Evolutionary conservation across 2,797 vertebrate species (phyloP), one percentile per base, ranked within the genome.

Genomic region (Gallirallus australis): DNA sequence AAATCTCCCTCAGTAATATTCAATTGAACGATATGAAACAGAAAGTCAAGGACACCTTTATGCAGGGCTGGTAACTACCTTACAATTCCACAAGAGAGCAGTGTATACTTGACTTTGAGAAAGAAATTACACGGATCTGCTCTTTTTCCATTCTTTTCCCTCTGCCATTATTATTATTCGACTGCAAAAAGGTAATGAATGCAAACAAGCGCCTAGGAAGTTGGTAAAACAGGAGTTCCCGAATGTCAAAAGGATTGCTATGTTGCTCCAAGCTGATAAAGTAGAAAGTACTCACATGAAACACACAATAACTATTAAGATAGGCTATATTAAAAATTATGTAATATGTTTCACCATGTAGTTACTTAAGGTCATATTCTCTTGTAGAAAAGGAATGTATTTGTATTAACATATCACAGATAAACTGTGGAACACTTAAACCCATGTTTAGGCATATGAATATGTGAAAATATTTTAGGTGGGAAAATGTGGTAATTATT

Each of bases 41-140:
- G 33, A 65, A 94, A 84, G 39, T 7, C 54, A 70, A 77, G 35
- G n/a, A 61, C 24, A 48, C 14, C 13, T 63, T 91, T 35, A 40
- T 7, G 21, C 15, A 40, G 28, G 9, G 33, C 40, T 24, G 65
- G 88, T 65, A 90, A 70, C 57, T 82, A 71, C 61, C 12, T 0
- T 0, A 15, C 12, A 11, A 10, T 20, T 91, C 97, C 98, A 98
- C 96, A 91, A 97, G 98, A 97, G 97, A 78, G 96, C 92, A 98
- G 97, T 48, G 96, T 82, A 91, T 31, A 76, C 95, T 82, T 77
- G 91, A 17, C 70, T 97, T 97, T 97, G 70, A 94, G 75, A 63
- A 76, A 60, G 52, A 45, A 70, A 11, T 6, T 0, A n/a, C 52
- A 17, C 0, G 11, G 39, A 39, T 6, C 19, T 47, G 39, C 23